Evolutionary conservation across 2,797 vertebrate species (phyloP).

Genomic region (Australoheros facetus): DNA sequence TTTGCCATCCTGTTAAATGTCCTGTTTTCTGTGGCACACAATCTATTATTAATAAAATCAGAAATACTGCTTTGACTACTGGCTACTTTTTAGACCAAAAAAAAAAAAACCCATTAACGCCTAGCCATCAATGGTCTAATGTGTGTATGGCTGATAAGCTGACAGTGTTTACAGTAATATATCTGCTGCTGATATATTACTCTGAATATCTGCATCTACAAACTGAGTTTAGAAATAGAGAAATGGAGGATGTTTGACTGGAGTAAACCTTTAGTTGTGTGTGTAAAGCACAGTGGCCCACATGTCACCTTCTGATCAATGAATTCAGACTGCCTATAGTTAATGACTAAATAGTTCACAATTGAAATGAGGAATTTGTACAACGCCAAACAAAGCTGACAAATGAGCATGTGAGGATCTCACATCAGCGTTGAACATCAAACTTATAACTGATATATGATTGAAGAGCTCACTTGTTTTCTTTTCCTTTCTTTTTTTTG

Average conservation of each 20-base stretch:
- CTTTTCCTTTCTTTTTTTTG: background rate
- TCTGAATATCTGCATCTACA: conserved; percentile 33
- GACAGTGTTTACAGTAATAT: conserved; percentile 42
- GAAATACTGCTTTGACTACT: conserved; percentile 61
- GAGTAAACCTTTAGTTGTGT: conserved; percentile 46
- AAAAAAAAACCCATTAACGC: conserved; percentile 33
- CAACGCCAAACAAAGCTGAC: conserved; percentile 38
- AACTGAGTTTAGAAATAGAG: conserved; percentile 33
- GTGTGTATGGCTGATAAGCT: conserved; percentile 51
- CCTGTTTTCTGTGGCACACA: conserved; percentile 56
- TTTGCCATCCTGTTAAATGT: conserved; percentile 53
- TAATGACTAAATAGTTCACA: conserved; percentile 53
- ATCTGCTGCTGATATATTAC: conserved; percentile 51
- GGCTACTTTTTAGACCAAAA: conserved; percentile 52
- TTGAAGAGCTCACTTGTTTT: conserved; percentile 36
- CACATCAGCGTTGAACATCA: conserved; percentile 43
- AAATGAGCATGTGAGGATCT: conserved; percentile 39
- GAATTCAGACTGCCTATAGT: conserved; percentile 47
- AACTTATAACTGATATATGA: conserved; percentile 33
- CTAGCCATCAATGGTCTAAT: conserved; percentile 46
- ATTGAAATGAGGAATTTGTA: conserved; percentile 47
- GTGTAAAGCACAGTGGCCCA: conserved; percentile 34
- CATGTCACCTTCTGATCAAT: conserved; percentile 47
- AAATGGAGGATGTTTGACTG: conserved; percentile 34
- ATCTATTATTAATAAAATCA: conserved; percentile 56